Evolutionary conservation across 92 coral and sea anemone genomes (phyloP).

Genomic region (Epizoanthus fatuus): DNA sequence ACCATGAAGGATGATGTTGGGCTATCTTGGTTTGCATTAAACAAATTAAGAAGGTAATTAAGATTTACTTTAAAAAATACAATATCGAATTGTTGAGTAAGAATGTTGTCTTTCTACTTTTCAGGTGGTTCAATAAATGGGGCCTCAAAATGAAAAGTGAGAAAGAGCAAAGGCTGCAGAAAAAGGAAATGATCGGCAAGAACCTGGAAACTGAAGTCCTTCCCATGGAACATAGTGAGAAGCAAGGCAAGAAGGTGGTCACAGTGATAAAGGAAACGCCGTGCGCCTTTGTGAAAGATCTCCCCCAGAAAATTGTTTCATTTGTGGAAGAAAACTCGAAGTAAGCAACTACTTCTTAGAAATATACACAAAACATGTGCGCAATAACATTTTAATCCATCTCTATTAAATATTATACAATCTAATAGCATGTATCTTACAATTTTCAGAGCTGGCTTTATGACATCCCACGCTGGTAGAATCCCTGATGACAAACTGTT

Average conservation of each 20-base stretch:
- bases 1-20: constrained; percentile 26
- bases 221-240: background rate
- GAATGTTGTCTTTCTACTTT: background rate
- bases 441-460: too few relatives aligned
- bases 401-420: too few relatives aligned
- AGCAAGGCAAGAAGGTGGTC: background rate
- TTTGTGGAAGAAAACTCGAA: constrained; percentile 18
- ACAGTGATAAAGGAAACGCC: constrained; percentile 5
- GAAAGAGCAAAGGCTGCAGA: background rate
- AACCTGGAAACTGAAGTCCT: background rate
- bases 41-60: constrained; percentile 20
- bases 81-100: background rate
- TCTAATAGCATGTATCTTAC: too few relatives aligned
- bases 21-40: constrained; percentile 14
- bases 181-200: constrained; percentile 9
- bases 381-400: too few relatives aligned
- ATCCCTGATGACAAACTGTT: too few relatives aligned
- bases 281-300: constrained; percentile 3
- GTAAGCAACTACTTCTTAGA: background rate
- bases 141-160: constrained; percentile 26
- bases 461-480: too few relatives aligned
- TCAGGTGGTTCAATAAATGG: constrained; percentile 38
- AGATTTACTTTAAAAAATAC: background rate
- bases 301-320: background rate
- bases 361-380: too few relatives aligned